Percentiles rank a stretch among this genome's conserved stretches.
Conservation (phyloP, 2,797 vertebrate species). For the Erethizon dorsatum region DNA sequence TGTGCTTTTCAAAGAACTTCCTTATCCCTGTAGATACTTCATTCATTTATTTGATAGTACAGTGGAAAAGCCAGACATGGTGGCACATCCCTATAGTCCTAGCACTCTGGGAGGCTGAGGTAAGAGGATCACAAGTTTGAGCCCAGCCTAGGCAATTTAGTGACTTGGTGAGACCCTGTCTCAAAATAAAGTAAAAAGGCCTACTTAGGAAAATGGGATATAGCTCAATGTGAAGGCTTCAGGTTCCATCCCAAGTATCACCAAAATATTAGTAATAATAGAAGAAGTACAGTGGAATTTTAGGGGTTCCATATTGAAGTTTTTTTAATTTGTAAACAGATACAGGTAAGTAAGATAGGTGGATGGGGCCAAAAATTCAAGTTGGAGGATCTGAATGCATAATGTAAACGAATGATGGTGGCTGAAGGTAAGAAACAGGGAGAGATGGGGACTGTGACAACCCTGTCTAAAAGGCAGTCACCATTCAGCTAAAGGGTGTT, state of each 20-base stretch:
- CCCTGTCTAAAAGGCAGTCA: neutral
- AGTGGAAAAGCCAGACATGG: neutral
- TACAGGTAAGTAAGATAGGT: neutral
- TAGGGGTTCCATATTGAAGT: conserved; percentile 8
- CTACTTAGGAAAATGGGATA: neutral
- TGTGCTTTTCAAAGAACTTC: conserved; percentile 12
- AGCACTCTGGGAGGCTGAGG: neutral
- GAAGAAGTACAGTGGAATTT: conserved; percentile 37
- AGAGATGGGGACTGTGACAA: neutral
- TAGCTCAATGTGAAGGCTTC: neutral
- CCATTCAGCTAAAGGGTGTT: neutral
- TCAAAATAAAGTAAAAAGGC: neutral
- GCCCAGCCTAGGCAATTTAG: neutral
- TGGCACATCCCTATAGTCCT: neutral
- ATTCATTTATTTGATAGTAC: neutral
- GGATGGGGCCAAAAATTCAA: neutral
- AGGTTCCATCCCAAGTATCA: neutral
- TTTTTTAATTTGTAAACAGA: conserved; percentile 33
- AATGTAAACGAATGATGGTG: neutral
- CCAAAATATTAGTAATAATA: neutral
- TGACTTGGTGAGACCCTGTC: neutral
- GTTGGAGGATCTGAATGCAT: neutral
- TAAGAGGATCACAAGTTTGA: neutral
- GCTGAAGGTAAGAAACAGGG: neutral
- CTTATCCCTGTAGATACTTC: neutral